A percentile compares a stretch with the other conserved stretches of the same genome.
phyloP scores from a whole-genome alignment of 1,140 invertebrate species.

The Hydropsyche tenuis region DNA sequence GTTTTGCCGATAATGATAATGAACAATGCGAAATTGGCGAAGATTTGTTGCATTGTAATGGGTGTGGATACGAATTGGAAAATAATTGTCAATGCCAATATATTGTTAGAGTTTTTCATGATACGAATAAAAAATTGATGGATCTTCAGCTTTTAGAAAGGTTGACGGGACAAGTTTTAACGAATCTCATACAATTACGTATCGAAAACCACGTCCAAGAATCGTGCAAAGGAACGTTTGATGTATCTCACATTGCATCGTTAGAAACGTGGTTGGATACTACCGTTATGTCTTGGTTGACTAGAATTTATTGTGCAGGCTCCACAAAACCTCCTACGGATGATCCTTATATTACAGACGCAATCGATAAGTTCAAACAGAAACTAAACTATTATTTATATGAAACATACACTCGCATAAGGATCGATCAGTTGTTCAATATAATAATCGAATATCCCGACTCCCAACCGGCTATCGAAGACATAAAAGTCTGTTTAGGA shows the following conservation, averaged over 20 bases:
- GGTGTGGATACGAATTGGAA: conserved; percentile 73
- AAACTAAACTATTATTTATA: conserved; percentile 87
- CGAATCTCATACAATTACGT: conserved; percentile 78
- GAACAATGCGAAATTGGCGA: conserved; percentile 64
- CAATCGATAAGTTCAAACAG: conserved; percentile 73
- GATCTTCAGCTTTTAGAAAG: conserved; percentile 81
- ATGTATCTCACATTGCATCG: conserved; percentile 74
- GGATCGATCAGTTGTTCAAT: conserved; percentile 93
- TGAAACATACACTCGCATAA: conserved; percentile 85
- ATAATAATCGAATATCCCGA: conserved; percentile 97
- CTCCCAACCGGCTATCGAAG: conserved; percentile 90
- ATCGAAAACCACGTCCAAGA: conserved; percentile 82
- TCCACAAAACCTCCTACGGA: conserved; percentile 64
- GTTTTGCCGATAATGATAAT: conserved; percentile 55
- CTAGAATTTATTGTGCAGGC: conserved; percentile 74
- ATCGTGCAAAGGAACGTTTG: conserved; percentile 83
- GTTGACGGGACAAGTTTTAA: conserved; percentile 80
- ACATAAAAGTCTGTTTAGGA: conserved; percentile 85
- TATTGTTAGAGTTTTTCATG: conserved; percentile 78
- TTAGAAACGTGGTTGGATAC: conserved; percentile 85
- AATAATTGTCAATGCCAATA: conserved; percentile 75
- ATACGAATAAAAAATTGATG: conserved; percentile 76
- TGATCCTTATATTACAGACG: conserved; percentile 63
- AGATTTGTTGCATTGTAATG: conserved; percentile 68
- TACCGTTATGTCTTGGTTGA: conserved; percentile 83